phyloP scores from a whole-genome alignment of 1,140 invertebrate genomes.

The Globodera rostochiensis region DNA sequence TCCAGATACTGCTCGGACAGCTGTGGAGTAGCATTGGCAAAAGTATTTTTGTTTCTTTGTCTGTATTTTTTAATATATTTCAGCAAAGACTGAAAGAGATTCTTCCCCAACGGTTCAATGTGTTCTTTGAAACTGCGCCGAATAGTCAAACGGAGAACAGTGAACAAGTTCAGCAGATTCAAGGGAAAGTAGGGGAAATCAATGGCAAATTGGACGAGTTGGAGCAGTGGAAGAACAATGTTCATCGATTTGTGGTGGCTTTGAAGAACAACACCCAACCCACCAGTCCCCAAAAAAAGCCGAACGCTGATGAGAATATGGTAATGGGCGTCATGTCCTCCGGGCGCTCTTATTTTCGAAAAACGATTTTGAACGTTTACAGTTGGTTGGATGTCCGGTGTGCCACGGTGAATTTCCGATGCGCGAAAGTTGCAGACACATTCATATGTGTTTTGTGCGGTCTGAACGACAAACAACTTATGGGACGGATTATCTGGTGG shows the following conservation, averaged over 20 bases:
- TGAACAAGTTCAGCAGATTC: constrained; percentile 19
- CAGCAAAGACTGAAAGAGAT: constrained; percentile 28
- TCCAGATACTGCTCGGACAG: constrained; percentile 94
- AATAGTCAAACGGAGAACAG: constrained; percentile 27
- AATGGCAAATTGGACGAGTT: constrained; percentile 35
- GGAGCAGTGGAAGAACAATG: constrained; percentile 33
- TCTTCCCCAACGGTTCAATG: constrained; percentile 36
- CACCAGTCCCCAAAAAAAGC: not conserved
- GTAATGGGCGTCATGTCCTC: not conserved
- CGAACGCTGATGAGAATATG: constrained; percentile 35
- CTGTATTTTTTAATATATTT: constrained; percentile 1
- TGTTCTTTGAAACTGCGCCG: constrained; percentile 24
- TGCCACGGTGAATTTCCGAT: constrained; percentile 45
- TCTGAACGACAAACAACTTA: constrained; percentile 93
- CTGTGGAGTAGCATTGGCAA: constrained; percentile 88
- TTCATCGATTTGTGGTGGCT: constrained; percentile 11
- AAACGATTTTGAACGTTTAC: constrained; percentile 19
- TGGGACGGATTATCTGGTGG: constrained; percentile 73
- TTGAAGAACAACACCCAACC: not conserved
- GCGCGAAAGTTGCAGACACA: constrained; percentile 54
- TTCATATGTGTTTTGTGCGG: constrained; percentile 71
- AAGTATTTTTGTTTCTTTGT: constrained; percentile 27
- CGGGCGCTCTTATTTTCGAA: not conserved
- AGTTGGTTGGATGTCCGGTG: constrained; percentile 50
- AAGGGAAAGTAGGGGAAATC: constrained; percentile 18